Evolutionary conservation across 2,888 invertebrate species (phyloP).

Genomic region (Rhopalosiphum nymphaeae): DNA sequence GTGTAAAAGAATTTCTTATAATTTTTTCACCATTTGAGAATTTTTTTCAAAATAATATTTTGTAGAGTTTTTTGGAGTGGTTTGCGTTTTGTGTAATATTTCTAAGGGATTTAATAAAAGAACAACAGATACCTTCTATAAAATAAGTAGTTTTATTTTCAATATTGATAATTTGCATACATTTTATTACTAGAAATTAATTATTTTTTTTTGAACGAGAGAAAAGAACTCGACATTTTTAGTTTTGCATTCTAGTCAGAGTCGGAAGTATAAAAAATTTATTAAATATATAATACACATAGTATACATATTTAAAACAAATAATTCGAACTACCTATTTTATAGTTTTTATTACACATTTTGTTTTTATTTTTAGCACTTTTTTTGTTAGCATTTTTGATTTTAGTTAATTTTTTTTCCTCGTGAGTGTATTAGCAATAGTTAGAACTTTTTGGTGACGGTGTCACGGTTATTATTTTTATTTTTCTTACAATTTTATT

Average conservation of each 20-base stretch:
- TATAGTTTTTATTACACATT: conserved; percentile 47
- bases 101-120: conserved; percentile 10
- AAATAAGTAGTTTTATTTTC: conserved; percentile 42
- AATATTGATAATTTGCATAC: not conserved
- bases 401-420: conserved; percentile 40
- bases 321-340: conserved; percentile 51
- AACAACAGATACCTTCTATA: conserved; percentile 25
- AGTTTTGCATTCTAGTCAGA: conserved; percentile 58
- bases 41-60: conserved; percentile 3
- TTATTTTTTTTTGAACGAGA: not conserved
- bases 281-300: not conserved
- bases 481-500: conserved; percentile 26
- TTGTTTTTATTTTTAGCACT: conserved; percentile 59
- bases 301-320: not conserved
- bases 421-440: conserved; percentile 47
- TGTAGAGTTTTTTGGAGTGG: conserved; percentile 43
- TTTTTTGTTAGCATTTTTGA: conserved; percentile 54
- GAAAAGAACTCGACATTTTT: conserved; percentile 22
- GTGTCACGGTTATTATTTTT: conserved; percentile 33
- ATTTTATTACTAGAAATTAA: not conserved
- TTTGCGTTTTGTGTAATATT: conserved; percentile 43
- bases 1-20: conserved; percentile 36
- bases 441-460: conserved; percentile 49
- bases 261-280: conserved; percentile 20
- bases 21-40: not conserved